These are phyloP conservation scores for Plotosus lineatus DNA, from an alignment of 2,113 vertebrate species.

Conservation along the genomic window DNA sequence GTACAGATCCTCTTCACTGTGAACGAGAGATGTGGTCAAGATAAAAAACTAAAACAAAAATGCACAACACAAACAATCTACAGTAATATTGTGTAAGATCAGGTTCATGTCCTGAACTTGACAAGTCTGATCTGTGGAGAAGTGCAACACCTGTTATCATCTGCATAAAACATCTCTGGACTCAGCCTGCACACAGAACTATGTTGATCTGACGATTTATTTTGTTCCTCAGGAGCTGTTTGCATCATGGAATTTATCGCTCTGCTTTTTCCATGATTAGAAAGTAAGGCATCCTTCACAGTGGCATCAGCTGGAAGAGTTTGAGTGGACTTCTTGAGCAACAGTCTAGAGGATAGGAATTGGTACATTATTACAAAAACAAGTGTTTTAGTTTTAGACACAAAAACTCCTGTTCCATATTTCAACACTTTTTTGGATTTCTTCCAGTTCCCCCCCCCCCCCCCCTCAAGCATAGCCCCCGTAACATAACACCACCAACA, in stretches of 20 bases:
- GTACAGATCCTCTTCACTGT: conserved; percentile 52
- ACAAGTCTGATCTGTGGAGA: not conserved
- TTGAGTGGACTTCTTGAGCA: not conserved
- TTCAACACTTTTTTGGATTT: too few species aligned
- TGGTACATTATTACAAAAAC: not conserved
- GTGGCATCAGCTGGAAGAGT: not conserved
- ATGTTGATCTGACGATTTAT: not conserved
- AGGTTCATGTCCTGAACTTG: not conserved
- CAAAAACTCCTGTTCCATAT: too few species aligned
- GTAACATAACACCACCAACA: too few species aligned
- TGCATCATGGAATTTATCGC: conserved; percentile 4
- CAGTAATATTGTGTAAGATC: not conserved
- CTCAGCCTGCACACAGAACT: not conserved
- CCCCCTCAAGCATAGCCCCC: too few species aligned
- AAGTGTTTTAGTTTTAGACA: too few species aligned
- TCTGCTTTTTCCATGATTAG: conserved; percentile 16
- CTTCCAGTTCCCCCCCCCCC: too few species aligned
- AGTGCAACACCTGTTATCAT: conserved; percentile 31
- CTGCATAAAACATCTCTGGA: not conserved
- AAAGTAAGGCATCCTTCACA: conserved; percentile 11
- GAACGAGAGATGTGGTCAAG: not conserved
- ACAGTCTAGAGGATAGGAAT: conserved; percentile 5
- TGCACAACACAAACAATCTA: not conserved
- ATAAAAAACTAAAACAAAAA: not conserved
- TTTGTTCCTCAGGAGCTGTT: not conserved